Evolutionary conservation across 2,113 vertebrate genomes (phyloP).

Genomic region (Casuarius casuarius): DNA sequence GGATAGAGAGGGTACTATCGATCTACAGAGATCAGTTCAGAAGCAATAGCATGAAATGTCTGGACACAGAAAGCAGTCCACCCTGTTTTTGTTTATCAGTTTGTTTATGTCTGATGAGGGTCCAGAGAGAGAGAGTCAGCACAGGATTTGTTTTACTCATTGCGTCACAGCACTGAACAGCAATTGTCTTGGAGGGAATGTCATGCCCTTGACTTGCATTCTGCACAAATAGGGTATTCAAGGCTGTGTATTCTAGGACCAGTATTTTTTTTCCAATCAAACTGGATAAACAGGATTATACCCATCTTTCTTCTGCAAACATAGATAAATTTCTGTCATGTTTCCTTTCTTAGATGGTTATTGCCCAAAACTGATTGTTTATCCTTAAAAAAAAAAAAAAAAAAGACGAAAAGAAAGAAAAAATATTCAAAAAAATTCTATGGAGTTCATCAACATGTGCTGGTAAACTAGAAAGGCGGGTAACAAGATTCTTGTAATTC

Average conservation of each 20-base stretch:
- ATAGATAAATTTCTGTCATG: not conserved
- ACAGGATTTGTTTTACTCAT: not conserved
- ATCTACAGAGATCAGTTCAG: not conserved
- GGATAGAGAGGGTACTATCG: not conserved
- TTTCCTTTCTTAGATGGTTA: not conserved
- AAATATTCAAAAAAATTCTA: not conserved
- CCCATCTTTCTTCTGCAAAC: not conserved
- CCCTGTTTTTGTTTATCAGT: not conserved
- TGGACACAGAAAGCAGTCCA: not conserved
- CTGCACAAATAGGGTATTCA: not conserved
- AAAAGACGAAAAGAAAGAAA: not conserved
- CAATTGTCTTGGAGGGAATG: not conserved
- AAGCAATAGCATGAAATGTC: not conserved
- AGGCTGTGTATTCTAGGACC: not conserved
- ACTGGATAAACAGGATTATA: not conserved
- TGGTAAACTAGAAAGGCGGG: not conserved
- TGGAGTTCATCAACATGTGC: not conserved
- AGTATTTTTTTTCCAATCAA: not conserved
- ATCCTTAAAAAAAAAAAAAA: not conserved
- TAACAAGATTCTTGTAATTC: not conserved
- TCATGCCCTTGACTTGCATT: not conserved
- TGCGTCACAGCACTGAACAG: not conserved
- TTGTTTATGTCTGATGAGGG: not conserved
- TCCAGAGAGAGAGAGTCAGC: not conserved
- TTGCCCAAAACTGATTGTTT: not conserved